Percentiles rank a stretch among this genome's conserved stretches.
Evolutionary conservation across 2,888 invertebrate genomes (phyloP).

Genomic region (Drosophila percnosoma): DNA sequence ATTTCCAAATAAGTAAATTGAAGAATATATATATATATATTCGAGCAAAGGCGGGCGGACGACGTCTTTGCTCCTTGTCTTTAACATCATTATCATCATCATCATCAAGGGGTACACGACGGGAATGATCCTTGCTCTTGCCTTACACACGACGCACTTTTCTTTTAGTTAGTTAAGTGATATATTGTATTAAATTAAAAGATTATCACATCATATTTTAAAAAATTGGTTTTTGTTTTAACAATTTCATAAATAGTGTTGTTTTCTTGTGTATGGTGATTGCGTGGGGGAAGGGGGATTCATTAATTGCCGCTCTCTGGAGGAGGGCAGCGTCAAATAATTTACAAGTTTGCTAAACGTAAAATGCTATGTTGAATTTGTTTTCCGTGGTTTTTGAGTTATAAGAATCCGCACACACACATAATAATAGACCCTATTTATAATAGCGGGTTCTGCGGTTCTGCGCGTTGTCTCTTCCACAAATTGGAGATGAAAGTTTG

Average conservation of each 20-base stretch:
- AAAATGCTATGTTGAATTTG: conserved; percentile 66
- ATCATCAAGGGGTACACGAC: conserved; percentile 52
- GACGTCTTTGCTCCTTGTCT: conserved; percentile 56
- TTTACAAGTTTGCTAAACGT: conserved; percentile 68
- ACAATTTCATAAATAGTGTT: conserved; percentile 64
- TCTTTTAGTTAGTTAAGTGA: conserved; percentile 53
- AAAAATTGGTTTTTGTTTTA: conserved; percentile 50
- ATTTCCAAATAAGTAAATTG: conserved; percentile 52
- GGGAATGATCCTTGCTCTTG: conserved; percentile 70
- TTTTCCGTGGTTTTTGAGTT: conserved; percentile 38
- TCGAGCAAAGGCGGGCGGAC: conserved; percentile 51
- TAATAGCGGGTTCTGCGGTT: conserved; percentile 21
- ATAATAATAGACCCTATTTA: conserved; percentile 19
- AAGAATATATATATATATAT: conserved; percentile 36
- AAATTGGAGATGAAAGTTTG: conserved; percentile 50
- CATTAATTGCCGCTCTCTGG: conserved; percentile 27
- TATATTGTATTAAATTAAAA: conserved; percentile 75
- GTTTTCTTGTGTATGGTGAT: conserved; percentile 21
- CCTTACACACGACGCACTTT: conserved; percentile 56
- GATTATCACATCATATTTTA: conserved; percentile 73
- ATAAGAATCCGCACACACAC: conserved; percentile 27
- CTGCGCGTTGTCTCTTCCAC: conserved; percentile 33
- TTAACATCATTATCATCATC: conserved; percentile 19
- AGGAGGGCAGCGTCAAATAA: conserved; percentile 67
- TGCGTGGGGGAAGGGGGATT: conserved; percentile 9